These are phyloP conservation scores for Callipepla squamata DNA, from an alignment of 2,113 vertebrate species.

Conservation along the genomic window DNA sequence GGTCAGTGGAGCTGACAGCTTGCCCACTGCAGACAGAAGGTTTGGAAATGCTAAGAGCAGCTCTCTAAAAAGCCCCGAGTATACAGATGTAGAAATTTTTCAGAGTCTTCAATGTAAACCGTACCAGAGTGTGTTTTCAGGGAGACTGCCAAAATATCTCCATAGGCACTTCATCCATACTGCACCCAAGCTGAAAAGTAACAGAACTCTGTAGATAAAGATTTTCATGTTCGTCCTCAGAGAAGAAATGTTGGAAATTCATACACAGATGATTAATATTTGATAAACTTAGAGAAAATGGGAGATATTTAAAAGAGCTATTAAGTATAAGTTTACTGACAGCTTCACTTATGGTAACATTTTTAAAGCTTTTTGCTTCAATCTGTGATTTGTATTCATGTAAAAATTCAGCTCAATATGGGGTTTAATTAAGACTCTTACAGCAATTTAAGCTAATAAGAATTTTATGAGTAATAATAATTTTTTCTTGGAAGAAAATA, in stretches of 20 bases:
- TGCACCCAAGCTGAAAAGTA: not conserved
- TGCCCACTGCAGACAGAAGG: slow-evolving; percentile 29
- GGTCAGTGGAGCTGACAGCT: slow-evolving; percentile 54
- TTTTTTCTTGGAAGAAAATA: slow-evolving; percentile 63
- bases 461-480: slow-evolving; percentile 46
- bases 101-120: not conserved
- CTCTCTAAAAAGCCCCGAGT: not conserved
- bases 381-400: not conserved
- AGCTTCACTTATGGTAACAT: not conserved
- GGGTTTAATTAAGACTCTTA: slow-evolving; percentile 4
- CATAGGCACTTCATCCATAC: not conserved
- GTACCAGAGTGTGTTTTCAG: not conserved
- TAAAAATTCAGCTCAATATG: not conserved
- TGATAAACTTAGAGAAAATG: not conserved
- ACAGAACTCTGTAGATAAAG: not conserved
- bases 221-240: not conserved
- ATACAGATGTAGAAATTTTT: slow-evolving; percentile 8
- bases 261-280: not conserved
- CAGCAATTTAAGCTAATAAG: slow-evolving; percentile 37
- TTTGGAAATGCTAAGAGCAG: not conserved
- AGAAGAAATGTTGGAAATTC: not conserved
- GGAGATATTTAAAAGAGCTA: not conserved
- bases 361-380: not conserved
- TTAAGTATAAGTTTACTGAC: not conserved
- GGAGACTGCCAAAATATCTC: not conserved